A percentile compares a stretch with the other conserved stretches of the same genome.
phyloP scores from a whole-genome alignment of 2,113 vertebrate genomes.

The Bagarius yarrelli region DNA sequence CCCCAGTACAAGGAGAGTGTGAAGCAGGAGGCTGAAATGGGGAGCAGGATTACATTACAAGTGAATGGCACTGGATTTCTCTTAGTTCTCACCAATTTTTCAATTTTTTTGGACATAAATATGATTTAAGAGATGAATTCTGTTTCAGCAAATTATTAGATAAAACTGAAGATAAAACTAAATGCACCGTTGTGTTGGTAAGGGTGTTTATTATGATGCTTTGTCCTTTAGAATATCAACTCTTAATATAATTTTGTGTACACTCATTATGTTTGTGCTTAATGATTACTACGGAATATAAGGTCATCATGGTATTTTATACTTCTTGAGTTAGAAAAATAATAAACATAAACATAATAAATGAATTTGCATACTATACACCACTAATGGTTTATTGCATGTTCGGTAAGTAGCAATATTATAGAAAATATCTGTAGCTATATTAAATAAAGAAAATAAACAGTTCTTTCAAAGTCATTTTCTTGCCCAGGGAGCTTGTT shows the following conservation, averaged over 20 bases:
- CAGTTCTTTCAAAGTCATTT: background rate
- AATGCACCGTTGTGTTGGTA: background rate
- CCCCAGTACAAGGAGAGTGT: slow-evolving; percentile 48
- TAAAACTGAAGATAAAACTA: background rate
- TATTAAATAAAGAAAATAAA: no score
- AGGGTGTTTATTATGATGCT: background rate
- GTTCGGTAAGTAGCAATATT: background rate
- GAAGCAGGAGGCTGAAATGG: slow-evolving; percentile 12
- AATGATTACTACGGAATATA: background rate
- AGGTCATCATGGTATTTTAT: slow-evolving; percentile 1
- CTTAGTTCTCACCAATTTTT: background rate
- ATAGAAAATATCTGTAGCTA: no score
- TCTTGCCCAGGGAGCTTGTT: background rate
- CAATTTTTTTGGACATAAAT: background rate
- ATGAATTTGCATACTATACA: background rate
- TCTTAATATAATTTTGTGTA: background rate
- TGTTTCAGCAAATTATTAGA: slow-evolving; percentile 1
- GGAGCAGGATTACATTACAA: slow-evolving; percentile 28
- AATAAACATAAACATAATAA: background rate
- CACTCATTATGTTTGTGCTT: background rate
- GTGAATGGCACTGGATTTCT: slow-evolving; percentile 8
- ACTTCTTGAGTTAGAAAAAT: background rate
- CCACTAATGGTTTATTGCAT: background rate
- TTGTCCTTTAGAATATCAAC: background rate
- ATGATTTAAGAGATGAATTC: background rate